These are phyloP conservation scores for Erpornis zantholeuca DNA, from an alignment of 2,113 vertebrate genomes.

Conservation along the genomic window DNA sequence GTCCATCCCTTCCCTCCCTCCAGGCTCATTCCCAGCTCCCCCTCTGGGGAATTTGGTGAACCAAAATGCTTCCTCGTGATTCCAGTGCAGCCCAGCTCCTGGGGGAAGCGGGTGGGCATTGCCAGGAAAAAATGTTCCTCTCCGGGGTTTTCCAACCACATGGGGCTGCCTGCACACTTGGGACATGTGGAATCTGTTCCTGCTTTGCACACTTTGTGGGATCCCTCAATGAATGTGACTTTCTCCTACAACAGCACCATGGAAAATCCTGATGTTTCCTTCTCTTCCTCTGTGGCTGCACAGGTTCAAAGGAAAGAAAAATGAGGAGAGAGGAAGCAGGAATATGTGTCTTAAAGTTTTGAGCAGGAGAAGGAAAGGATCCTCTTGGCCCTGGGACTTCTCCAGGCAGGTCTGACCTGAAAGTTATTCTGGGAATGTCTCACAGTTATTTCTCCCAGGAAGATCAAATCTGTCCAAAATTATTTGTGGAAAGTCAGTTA, in stretches of 20 bases:
- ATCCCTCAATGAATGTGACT: not conserved
- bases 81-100: not conserved
- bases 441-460: not conserved
- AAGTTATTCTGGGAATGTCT: not conserved
- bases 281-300: not conserved
- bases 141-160: not conserved
- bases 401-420: not conserved
- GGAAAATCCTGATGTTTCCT: not conserved
- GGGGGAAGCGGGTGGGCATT: not conserved
- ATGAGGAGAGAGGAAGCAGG: not conserved
- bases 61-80: not conserved
- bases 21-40: not conserved
- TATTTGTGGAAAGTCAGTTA: not conserved
- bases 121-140: not conserved
- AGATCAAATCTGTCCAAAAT: not conserved
- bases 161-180: not conserved
- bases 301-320: not conserved
- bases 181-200: not conserved
- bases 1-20: not conserved
- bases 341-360: not conserved
- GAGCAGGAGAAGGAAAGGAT: not conserved
- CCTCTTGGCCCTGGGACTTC: not conserved
- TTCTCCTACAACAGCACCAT: not conserved
- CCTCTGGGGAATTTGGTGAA: not conserved
- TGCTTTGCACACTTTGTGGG: not conserved